Base-by-base conservation (phyloP, 2,113 vertebrate species). In the Pseudopipra pipra region DNA sequence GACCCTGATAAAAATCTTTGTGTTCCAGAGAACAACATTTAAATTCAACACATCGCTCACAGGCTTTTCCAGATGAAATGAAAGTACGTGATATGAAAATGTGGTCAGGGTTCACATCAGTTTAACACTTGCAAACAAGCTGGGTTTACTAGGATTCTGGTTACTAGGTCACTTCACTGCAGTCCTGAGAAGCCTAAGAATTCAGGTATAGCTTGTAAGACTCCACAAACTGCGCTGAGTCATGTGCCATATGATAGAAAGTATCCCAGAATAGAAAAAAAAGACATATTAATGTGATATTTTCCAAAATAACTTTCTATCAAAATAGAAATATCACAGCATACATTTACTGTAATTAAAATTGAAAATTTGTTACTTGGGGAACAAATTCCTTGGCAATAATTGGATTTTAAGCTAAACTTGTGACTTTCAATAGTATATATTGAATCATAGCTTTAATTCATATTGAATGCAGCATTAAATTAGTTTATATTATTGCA, bases 251-350 rank as follows among this genome's bases (percentile, higher is more conserved):
- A 89, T 79, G 61, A 78, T 27, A 93, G 58, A 78, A 91, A 81
- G 14, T 56, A 66, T 83, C 65, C 54, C 83, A 28, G 84, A 95
- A 94, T 21, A 96, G 67, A 71, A 96, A 90, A 74, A 28, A 41
- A 41, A 39, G 11, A 39, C 6, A 87, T 83, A 96, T 49, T 74
- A 77, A 72, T 33, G 61, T 79, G 65, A 39, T 16, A 92, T 85
- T 92, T 83, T 51, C 80, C 51, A 90, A 97, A 96, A 97, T 68
- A 95, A 74, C 54, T 73, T 73, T 63, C 24, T 65, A 63, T 93
- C 95, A 95, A 97, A 96, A 77, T 88, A 94, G 76, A 95, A 97
- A 58, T 86, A 85, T 73, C 39, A 44, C 33, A 77, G 39, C 56
- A 58, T 27, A 85, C 56, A 43, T 87, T 93, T 91, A 83, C 61